Evolutionary conservation across 1,140 invertebrate genomes (phyloP).

Genomic region (Hylyphantes graminicola): DNA sequence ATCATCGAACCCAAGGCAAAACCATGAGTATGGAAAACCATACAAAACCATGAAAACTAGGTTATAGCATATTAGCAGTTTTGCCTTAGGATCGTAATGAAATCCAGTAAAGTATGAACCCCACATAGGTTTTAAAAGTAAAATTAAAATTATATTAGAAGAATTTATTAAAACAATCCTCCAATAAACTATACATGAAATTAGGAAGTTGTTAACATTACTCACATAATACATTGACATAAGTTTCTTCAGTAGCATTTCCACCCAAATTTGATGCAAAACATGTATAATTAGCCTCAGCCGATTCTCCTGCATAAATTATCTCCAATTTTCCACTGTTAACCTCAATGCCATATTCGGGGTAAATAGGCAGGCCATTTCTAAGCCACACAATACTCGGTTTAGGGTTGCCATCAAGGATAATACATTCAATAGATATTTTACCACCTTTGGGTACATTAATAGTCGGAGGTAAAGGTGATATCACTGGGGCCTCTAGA

Average conservation of each 20-base stretch:
- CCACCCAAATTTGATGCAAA: constrained; percentile 69
- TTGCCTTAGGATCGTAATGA: not conserved
- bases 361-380: constrained; percentile 37
- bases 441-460: constrained; percentile 36
- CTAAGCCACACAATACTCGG: constrained; percentile 61
- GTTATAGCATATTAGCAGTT: too few species aligned
- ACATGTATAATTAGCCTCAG: constrained; percentile 69
- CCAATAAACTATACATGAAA: not conserved
- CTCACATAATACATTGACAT: constrained; percentile 68
- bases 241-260: constrained; percentile 67
- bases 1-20: too few species aligned
- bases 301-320: constrained; percentile 13
- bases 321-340: constrained; percentile 44
- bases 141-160: not conserved
- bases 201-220: constrained; percentile 61
- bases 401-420: constrained; percentile 58
- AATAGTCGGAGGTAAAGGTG: constrained; percentile 16
- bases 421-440: constrained; percentile 19
- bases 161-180: not conserved
- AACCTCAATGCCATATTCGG: constrained; percentile 35
- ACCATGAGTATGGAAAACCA: too few species aligned
- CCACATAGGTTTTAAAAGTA: not conserved
- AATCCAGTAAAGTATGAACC: not conserved
- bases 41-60: too few species aligned
- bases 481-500: constrained; percentile 31